Base-by-base conservation (phyloP, 2,113 vertebrate species). In the Tupaia chinensis region DNA sequence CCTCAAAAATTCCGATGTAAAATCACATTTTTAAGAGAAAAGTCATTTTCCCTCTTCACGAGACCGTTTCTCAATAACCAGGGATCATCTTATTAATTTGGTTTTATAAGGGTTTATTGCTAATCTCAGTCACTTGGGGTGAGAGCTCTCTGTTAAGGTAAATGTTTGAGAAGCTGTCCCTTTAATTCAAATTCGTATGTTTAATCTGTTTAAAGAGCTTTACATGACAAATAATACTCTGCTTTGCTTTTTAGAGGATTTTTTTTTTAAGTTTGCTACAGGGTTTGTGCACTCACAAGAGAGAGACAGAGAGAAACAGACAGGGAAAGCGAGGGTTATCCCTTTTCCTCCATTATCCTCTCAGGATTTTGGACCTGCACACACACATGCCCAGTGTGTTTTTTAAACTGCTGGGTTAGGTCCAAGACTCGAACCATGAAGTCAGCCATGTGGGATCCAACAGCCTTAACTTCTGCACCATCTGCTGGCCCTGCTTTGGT, bases 1-100 rank as follows among this genome's bases (percentile, higher is more conserved):
- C 61, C 89, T 94, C 44, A 58, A 76, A 95, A 77, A 72, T 85
- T 27, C 8, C 5, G 77, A 63, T 76, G 22, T 92, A 69, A 94
- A 91, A 77, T 56, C 61, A 60, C 60, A 72, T 91, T 85, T 90
- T 91, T 61, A 86, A 22, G 16, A 91, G 69, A 78, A 84, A 86
- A 86, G 20, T 86, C 58, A 58, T 65, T 58, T 91, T 85, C n/a
- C 25, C 61, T 82, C 53, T 72, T 54, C 70, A 44, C 15, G n/a
- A 16, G n/a, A 90, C n/a, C 65, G 85, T 74, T 90, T 70, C 82
- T 85, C 58, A 63, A 2, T 68, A 77, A 89, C 20, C 61, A 70
- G 13, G 29, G 65, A 65, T 77, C n/a, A 68, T 56, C 65, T 85
- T 54, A 53, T 76, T 87, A 32, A 70, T 85, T 70, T 72, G 78